Evolutionary conservation across 2,113 vertebrate genomes (phyloP), one percentile per base, ranked within the genome.

Genomic region (Channa maculata): DNA sequence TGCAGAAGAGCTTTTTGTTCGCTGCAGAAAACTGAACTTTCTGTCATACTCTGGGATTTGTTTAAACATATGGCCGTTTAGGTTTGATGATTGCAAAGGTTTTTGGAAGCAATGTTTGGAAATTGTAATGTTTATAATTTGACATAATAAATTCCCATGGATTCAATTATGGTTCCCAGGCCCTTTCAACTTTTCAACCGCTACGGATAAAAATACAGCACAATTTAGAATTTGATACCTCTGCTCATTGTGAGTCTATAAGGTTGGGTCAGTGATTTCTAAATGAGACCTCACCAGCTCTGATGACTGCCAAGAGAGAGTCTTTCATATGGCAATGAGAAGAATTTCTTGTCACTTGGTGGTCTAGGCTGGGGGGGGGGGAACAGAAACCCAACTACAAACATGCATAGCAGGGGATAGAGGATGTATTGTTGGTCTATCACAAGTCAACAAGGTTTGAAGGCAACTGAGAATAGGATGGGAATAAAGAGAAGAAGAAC

Each of bases 201-300:
- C 48, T 63, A 9, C 34, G 45, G 49, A 65, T 78, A 78, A 83
- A 64, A 73, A 79, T 46, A 72, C 3, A 0, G 70, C 53, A 14
- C 37, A 37, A 58, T 55, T 65, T 5, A 2, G 38, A 88, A 79
- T 68, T 8, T 57, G 77, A 85, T 72, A 65, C 68, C 58, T 79
- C 74, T 52, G 68, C 58, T 71, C 51, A 41, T 54, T 50, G 44
- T 36, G 36, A 15, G 67, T 46, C 65, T 53, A 71, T 75, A 68
- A 83, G 79, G 77, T 79, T 52, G 44, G 70, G 77, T 76, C 57
- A 34, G 50, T 72, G 69, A 77, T 67, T 76, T 64, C 55, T 69
- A 49, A 73, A 24, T 2, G 9, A 83, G 75, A 83, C 77, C 64
- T 62, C 66, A 72, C 6, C 12, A 37, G 45, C 24, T 53, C 53